phyloP scores from a whole-genome alignment of 92 coral and sea anemone genomes.

The Zoanthus gigantus region DNA sequence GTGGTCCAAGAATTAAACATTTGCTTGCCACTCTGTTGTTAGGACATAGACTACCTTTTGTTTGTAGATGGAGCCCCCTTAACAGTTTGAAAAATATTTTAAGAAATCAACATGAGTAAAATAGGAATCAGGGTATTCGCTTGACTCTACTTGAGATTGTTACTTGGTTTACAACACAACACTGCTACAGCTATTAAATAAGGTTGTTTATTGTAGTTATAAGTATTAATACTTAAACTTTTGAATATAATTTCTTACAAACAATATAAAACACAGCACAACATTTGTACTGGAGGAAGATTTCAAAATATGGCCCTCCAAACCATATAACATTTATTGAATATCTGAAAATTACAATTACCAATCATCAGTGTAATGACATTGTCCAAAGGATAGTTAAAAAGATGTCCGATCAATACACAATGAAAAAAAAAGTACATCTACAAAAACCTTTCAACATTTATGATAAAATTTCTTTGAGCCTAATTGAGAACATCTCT shows the following conservation, averaged over 20 bases:
- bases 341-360: not conserved
- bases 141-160: not conserved
- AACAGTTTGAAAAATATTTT: not conserved
- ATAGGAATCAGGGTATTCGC: not conserved
- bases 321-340: not conserved
- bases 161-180: too few relatives aligned
- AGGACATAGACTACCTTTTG: not conserved
- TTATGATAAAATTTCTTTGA: too few relatives aligned
- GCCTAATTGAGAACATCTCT: not conserved
- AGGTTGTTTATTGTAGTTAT: too few relatives aligned
- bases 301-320: not conserved
- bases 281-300: not conserved
- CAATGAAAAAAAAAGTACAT: not conserved
- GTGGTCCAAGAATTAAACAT: not conserved
- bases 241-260: too few relatives aligned
- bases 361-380: not conserved
- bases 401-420: too few relatives aligned
- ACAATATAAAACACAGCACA: not conserved
- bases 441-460: not conserved
- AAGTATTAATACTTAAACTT: too few relatives aligned
- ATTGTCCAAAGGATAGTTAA: not conserved
- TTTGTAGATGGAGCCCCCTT: not conserved
- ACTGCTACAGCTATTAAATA: too few relatives aligned
- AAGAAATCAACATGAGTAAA: not conserved
- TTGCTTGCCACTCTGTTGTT: not conserved